Evolutionary conservation across 2,888 invertebrate genomes (phyloP).

Genomic region (Hemithea aestivaria): DNA sequence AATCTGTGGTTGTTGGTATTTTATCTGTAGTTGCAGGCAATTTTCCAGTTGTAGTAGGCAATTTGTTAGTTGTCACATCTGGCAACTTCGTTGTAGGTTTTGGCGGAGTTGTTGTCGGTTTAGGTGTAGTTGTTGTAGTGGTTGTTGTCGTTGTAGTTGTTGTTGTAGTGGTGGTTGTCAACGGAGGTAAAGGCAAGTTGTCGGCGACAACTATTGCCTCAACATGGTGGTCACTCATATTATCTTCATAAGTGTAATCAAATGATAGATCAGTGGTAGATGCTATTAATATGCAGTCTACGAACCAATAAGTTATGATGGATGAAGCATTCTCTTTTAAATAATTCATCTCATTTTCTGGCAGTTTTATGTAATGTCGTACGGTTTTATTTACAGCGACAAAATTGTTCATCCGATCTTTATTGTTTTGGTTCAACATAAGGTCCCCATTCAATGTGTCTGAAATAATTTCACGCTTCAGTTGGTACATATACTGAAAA

Average conservation of each 20-base stretch:
- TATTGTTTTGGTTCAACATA: slow-evolving; percentile 80
- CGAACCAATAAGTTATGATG: slow-evolving; percentile 86
- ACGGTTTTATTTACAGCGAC: slow-evolving; percentile 82
- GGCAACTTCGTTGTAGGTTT: slow-evolving; percentile 40
- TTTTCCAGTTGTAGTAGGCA: slow-evolving; percentile 1
- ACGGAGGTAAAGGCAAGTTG: slow-evolving; percentile 79
- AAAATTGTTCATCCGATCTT: slow-evolving; percentile 74
- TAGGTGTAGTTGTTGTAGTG: slow-evolving; percentile 51
- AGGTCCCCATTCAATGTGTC: slow-evolving; percentile 84
- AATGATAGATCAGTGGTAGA: slow-evolving; percentile 80
- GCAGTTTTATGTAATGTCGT: slow-evolving; percentile 78
- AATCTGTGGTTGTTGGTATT: slow-evolving; percentile 27
- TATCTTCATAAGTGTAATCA: slow-evolving; percentile 81
- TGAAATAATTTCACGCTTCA: slow-evolving; percentile 43
- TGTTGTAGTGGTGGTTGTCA: slow-evolving; percentile 67
- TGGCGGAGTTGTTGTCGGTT: slow-evolving; percentile 11
- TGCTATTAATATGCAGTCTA: slow-evolving; percentile 86
- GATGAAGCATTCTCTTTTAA: slow-evolving; percentile 66
- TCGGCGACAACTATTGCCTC: slow-evolving; percentile 86
- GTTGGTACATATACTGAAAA: no score
- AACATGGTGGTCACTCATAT: slow-evolving; percentile 79
- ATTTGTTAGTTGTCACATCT: no score
- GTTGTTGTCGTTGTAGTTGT: slow-evolving; percentile 67
- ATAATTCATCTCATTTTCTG: slow-evolving; percentile 80
- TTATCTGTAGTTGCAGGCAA: slow-evolving; percentile 33